A percentile compares a stretch with the other conserved stretches of the same genome.
Conservation (phyloP, 2,888 invertebrate species). For the Archips crataeganus region DNA sequence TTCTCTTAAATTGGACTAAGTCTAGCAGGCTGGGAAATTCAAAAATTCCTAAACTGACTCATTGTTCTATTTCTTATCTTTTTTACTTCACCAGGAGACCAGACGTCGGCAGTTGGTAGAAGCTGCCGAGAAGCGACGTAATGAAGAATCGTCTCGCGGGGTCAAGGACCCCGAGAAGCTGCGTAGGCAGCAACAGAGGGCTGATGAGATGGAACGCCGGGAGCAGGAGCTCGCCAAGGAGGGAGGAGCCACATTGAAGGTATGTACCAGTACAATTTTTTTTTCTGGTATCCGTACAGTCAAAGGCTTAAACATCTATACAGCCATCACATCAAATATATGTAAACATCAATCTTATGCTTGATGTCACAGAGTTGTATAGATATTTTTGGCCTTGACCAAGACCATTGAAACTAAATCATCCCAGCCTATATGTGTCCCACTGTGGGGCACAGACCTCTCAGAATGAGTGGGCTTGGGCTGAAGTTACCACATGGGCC, state of each 20-base stretch:
- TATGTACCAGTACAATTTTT: slow-evolving; percentile 41
- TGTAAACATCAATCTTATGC: too few species aligned
- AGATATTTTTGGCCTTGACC: too few species aligned
- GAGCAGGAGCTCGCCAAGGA: slow-evolving; percentile 80
- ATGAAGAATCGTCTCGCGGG: slow-evolving; percentile 87
- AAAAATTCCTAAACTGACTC: background rate
- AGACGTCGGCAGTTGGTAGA: slow-evolving; percentile 88
- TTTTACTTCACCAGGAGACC: slow-evolving; percentile 81
- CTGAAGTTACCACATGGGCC: too few species aligned
- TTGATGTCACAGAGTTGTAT: too few species aligned
- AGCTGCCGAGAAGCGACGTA: slow-evolving; percentile 88
- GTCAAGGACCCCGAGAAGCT: slow-evolving; percentile 88
- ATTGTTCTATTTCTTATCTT: background rate
- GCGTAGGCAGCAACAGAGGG: slow-evolving; percentile 85
- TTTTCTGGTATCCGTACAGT: too few species aligned
- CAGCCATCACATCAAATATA: too few species aligned
- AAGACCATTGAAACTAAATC: too few species aligned
- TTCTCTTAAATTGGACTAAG: background rate
- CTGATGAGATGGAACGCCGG: slow-evolving; percentile 84
- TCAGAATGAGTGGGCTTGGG: too few species aligned
- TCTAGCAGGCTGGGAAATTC: background rate
- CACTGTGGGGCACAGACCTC: too few species aligned
- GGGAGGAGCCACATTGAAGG: slow-evolving; percentile 75
- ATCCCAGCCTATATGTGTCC: too few species aligned
- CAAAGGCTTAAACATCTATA: too few species aligned